phyloP scores from a whole-genome alignment of 1,140 invertebrate species.

The Tachypleus tridentatus region DNA sequence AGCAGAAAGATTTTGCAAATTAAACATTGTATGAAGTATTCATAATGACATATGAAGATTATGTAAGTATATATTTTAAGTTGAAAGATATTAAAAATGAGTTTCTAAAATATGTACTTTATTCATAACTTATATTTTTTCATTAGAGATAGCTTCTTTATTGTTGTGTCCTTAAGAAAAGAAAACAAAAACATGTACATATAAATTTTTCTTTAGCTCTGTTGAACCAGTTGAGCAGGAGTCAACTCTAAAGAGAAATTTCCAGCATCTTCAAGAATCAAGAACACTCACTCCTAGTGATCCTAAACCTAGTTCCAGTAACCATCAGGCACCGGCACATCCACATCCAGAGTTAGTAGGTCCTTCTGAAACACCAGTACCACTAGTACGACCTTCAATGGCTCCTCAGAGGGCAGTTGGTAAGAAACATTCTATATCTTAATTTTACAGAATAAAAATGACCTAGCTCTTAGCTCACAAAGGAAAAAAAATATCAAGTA shows the following conservation, averaged over 20 bases:
- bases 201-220: constrained; percentile 10
- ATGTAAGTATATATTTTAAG: too few relatives aligned
- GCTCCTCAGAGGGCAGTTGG: constrained; percentile 69
- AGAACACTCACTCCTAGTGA: constrained; percentile 47
- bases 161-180: too few relatives aligned
- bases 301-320: constrained; percentile 12
- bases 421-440: constrained; percentile 11
- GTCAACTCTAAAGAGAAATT: constrained; percentile 45
- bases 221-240: constrained; percentile 21
- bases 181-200: too few relatives aligned
- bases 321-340: constrained; percentile 14
- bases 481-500: not conserved
- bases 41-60: not conserved
- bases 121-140: too few relatives aligned
- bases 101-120: too few relatives aligned
- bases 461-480: not conserved
- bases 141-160: too few relatives aligned
- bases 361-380: constrained; percentile 43
- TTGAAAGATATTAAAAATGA: too few relatives aligned
- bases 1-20: not conserved
- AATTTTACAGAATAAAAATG: too few relatives aligned
- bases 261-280: constrained; percentile 92
- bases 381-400: constrained; percentile 66
- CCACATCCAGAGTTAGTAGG: constrained; percentile 7
- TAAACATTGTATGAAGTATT: not conserved